Evolutionary conservation across 2,797 vertebrate species (phyloP).

Genomic region (Phylloscopus collybita): DNA sequence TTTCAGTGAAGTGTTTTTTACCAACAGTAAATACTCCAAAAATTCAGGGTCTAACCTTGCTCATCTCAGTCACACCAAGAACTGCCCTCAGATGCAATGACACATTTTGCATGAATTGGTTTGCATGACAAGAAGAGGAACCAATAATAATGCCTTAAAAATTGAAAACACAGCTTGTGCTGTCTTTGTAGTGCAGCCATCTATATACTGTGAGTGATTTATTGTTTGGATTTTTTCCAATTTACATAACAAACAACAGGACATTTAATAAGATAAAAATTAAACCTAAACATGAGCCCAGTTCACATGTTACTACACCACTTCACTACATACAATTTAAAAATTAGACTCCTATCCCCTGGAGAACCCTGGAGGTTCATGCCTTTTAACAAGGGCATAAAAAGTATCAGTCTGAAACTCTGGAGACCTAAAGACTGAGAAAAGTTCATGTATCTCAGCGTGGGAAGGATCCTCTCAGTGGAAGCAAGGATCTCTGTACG

Average conservation of each 20-base stretch:
- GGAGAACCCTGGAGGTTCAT: neutral
- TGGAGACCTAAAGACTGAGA: neutral
- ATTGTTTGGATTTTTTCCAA: neutral
- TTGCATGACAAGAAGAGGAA: neutral
- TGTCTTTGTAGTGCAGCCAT: neutral
- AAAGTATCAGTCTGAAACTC: neutral
- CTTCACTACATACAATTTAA: neutral
- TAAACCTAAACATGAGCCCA: neutral
- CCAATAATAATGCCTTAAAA: neutral
- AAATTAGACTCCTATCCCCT: neutral
- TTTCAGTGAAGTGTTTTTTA: neutral
- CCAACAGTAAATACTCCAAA: neutral
- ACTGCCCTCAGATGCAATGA: neutral
- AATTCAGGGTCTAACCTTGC: neutral
- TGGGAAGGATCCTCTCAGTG: conserved; percentile 56
- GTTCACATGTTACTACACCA: neutral
- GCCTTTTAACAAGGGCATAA: neutral
- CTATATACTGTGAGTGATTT: neutral
- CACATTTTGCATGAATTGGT: neutral
- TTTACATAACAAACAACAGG: neutral
- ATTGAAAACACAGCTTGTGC: neutral
- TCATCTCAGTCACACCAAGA: neutral
- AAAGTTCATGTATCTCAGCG: neutral
- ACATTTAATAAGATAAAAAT: neutral
- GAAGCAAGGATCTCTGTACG: conserved; percentile 12